A percentile compares a stretch with the other conserved stretches of the same genome.
Evolutionary conservation across 2,113 vertebrate species (phyloP).

Genomic region (Scomber colias): DNA sequence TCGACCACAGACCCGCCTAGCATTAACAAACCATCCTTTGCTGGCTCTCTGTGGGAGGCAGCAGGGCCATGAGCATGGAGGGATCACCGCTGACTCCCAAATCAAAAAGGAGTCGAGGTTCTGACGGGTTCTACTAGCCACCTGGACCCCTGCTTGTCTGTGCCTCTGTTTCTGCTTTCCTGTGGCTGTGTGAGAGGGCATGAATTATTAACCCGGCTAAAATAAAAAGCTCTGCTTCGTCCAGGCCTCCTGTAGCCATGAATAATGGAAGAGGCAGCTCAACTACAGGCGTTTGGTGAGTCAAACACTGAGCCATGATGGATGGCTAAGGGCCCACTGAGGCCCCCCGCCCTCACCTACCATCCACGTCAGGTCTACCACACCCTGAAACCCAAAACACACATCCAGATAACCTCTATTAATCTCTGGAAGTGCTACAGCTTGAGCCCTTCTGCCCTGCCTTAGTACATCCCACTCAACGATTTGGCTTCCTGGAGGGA

Average conservation of each 20-base stretch:
- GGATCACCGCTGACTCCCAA: conserved; percentile 67
- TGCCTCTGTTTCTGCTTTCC: conserved; percentile 76
- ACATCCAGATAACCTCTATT: conserved; percentile 64
- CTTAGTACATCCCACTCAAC: conserved; percentile 31
- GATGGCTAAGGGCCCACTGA: conserved; percentile 73
- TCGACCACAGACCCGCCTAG: conserved; percentile 40
- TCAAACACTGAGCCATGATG: conserved; percentile 81
- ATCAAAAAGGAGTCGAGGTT: conserved; percentile 77
- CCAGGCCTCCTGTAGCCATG: conserved; percentile 81
- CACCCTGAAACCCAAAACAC: conserved; percentile 60
- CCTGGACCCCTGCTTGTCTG: conserved; percentile 75
- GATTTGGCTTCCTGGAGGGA: conserved; percentile 36
- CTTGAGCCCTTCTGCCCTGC: conserved; percentile 36
- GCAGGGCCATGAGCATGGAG: conserved; percentile 53
- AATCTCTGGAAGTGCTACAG: conserved; percentile 56
- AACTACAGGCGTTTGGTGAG: conserved; percentile 84
- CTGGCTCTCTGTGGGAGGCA: conserved; percentile 62
- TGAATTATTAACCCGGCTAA: conserved; percentile 88
- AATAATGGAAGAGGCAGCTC: conserved; percentile 85
- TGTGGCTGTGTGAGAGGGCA: conserved; percentile 71
- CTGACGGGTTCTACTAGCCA: conserved; percentile 75
- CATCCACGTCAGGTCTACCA: conserved; percentile 61
- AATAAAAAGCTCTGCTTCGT: conserved; percentile 85
- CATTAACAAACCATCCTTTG: conserved; percentile 39
- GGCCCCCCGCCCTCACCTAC: conserved; percentile 32